Percentiles rank a stretch among this genome's conserved stretches.
phyloP scores from a whole-genome alignment of 2,797 vertebrate genomes.

The Tangara arthus region DNA sequence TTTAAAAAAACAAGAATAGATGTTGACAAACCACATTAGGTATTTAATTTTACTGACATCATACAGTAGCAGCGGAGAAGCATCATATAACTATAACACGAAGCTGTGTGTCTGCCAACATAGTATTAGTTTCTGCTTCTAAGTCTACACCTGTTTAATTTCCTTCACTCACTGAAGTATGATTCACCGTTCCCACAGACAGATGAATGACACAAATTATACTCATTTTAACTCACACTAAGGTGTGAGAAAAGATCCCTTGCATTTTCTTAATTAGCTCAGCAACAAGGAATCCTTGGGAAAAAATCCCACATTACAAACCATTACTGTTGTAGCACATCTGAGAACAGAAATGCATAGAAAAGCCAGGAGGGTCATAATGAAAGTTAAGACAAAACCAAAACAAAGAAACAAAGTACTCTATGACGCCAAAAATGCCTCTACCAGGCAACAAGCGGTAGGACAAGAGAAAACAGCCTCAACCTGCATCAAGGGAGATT shows the following conservation, averaged over 20 bases:
- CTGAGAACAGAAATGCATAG: constrained; percentile 46
- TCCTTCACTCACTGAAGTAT: constrained; percentile 15
- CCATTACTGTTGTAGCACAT: background rate
- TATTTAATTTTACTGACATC: constrained; percentile 59
- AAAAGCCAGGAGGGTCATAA: constrained; percentile 25
- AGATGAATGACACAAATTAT: background rate
- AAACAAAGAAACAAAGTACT: background rate
- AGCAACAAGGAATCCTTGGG: background rate
- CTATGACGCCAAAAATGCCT: background rate
- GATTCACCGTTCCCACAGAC: background rate
- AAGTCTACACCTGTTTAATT: constrained; percentile 53
- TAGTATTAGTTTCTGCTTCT: constrained; percentile 49
- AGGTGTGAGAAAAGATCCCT: background rate
- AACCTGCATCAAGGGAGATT: background rate
- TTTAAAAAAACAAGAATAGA: constrained; percentile 16
- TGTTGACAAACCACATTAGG: constrained; percentile 1
- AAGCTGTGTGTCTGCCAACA: constrained; percentile 7
- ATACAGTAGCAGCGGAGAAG: constrained; percentile 42
- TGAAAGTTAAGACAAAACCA: constrained; percentile 35
- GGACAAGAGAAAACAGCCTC: background rate
- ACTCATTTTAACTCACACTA: background rate
- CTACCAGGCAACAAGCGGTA: background rate
- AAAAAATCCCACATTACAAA: background rate
- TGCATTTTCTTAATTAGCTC: background rate
- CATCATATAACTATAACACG: constrained; percentile 40